These are phyloP conservation scores for Steinernema hermaphroditum DNA, from an alignment of 2,888 invertebrate species.

Conservation along the genomic window DNA sequence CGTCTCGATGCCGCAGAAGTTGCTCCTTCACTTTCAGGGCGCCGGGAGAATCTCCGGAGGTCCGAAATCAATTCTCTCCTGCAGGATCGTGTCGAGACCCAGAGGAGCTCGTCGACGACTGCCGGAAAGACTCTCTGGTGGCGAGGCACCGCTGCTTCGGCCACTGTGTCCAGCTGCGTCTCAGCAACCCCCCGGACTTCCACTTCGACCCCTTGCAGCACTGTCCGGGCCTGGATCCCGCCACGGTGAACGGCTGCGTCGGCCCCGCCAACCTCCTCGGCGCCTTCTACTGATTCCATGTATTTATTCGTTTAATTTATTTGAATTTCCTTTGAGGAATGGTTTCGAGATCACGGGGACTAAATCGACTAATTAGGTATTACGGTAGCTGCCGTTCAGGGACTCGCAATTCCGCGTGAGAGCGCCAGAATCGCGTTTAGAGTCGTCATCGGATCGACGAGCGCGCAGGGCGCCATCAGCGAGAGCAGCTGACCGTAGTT, in stretches of 20 bases:
- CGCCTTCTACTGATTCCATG: not conserved
- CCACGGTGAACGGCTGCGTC: slow-evolving; percentile 1
- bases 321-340: not conserved
- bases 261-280: slow-evolving; percentile 4
- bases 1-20: not conserved
- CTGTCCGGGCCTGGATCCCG: slow-evolving; percentile 13
- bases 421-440: slow-evolving; percentile 15
- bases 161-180: not conserved
- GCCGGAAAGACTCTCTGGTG: not conserved
- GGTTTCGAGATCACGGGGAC: slow-evolving; percentile 19
- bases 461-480: slow-evolving; percentile 21
- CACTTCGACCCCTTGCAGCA: not conserved
- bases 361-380: not conserved
- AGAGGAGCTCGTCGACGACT: not conserved
- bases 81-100: not conserved
- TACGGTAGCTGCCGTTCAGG: not conserved
- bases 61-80: not conserved
- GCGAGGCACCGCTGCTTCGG: not conserved
- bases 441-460: slow-evolving; percentile 14
- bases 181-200: not conserved
- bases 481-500: slow-evolving; percentile 29
- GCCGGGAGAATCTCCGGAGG: not conserved
- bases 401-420: slow-evolving; percentile 5
- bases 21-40: slow-evolving; percentile 5
- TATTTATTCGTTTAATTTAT: not conserved